Conservation (phyloP, 2,113 vertebrate species). For the Anarhynchus alexandrinus region DNA sequence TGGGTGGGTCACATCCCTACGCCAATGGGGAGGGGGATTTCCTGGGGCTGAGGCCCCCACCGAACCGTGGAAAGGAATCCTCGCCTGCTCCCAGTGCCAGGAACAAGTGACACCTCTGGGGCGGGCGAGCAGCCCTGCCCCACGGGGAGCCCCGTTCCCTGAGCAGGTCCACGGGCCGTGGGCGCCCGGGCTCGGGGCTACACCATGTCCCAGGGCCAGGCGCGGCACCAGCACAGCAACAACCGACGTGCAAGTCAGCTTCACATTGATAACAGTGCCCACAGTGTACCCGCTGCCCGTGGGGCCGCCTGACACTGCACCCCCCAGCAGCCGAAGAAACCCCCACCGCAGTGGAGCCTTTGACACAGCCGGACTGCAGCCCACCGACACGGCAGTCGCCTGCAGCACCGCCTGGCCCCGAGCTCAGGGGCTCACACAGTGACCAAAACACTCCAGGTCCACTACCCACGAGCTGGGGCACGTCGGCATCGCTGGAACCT, state of each 20-base stretch:
- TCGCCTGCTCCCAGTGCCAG: background rate
- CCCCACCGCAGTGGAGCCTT: no score
- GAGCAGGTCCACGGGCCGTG: no score
- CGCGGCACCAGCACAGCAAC: accelerated
- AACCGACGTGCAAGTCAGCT: background rate
- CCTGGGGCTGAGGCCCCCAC: background rate
- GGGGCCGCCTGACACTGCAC: no score
- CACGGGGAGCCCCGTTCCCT: background rate
- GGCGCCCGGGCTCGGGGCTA: no score
- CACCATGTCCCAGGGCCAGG: background rate
- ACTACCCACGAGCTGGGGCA: accelerated
- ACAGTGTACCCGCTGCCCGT: no score
- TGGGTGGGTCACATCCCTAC: background rate
- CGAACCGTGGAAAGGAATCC: background rate
- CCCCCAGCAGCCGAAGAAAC: no score
- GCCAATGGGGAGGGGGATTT: background rate
- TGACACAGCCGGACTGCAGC: no score
- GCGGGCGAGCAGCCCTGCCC: background rate
- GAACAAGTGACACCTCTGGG: background rate
- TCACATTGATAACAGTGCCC: no score
- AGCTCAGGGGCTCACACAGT: background rate
- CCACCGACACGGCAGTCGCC: no score
- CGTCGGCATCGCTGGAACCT: background rate
- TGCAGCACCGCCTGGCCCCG: no score
- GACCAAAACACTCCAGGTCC: background rate